Base-by-base conservation (phyloP, 2,888 invertebrate genomes). In the Orthosia cruda region DNA sequence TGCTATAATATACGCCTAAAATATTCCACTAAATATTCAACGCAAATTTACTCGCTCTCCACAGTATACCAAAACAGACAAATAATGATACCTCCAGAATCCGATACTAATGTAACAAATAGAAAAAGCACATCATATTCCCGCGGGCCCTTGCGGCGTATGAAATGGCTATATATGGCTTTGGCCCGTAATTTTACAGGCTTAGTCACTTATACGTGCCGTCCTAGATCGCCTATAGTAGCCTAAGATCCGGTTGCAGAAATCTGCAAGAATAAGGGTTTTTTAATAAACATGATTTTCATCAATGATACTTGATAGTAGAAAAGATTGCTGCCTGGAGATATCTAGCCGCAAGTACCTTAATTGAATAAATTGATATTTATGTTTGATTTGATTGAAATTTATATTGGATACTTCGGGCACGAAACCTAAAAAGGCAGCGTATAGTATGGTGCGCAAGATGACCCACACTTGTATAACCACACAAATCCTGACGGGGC, bases 201-300 rank as follows among this genome's bases (percentile, higher is more conserved):
- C 71, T 80, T 71, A 80, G 50, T 80, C 84, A 80, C 74, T 84
- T 74, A 83, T 71, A 58, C 57, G 40, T 54, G 40, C 58, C 20
- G 13, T 20, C 49, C 61, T 71, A 65, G 20, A n/a, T 54, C 23
- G 26, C 7, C 2, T 26, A n/a, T n/a, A 52, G 69, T 67, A 32
- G 7, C 32, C 7, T 32, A 40, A 3, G 1, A 40, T 40, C 40
- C 9, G 9, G 1, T 1, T 40, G 40, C 40, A 40, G 40, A 40
- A 7, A 40, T 40, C 40, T 40, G 40, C 9, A 40, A 9, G 7
- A 40, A 40, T 40, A 40, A 40, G 40, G 40, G 40, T 9, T 40
- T 9, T 40, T 40, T 7, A 40, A 7, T 40, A 40, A 40, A 40
- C 7, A 9, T 40, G 1, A 40, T 40, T 40, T 40, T 40, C 40